Evolutionary conservation across 2,888 invertebrate genomes (phyloP).

Genomic region (Eledona agricola): DNA sequence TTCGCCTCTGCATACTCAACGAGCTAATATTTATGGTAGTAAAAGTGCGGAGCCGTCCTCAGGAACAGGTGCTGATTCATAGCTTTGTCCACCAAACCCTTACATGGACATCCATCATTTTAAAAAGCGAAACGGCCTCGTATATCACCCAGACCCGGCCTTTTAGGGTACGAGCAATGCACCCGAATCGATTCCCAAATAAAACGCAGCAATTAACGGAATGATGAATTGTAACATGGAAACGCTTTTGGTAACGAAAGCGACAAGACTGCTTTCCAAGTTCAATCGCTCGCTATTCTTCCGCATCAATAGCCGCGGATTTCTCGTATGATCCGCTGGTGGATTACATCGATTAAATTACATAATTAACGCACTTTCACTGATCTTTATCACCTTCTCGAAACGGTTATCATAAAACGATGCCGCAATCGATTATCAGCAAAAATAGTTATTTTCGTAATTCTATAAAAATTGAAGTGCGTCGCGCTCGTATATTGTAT

Average conservation of each 20-base stretch:
- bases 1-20: constrained; percentile 3
- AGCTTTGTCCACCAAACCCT: constrained; percentile 25
- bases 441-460: too few species aligned
- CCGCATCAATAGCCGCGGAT: constrained; percentile 14
- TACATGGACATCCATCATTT: constrained; percentile 29
- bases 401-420: too few species aligned
- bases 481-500: too few species aligned
- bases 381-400: too few species aligned
- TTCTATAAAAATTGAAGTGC: too few species aligned
- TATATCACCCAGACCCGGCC: constrained; percentile 20
- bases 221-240: constrained; percentile 3
- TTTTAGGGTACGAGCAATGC: constrained; percentile 18
- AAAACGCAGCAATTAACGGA: constrained; percentile 1
- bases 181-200: constrained; percentile 8
- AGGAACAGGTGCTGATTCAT: constrained; percentile 34
- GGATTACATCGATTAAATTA: too few species aligned
- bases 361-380: too few species aligned
- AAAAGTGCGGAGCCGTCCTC: constrained; percentile 11
- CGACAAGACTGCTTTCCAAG: constrained; percentile 16
- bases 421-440: too few species aligned
- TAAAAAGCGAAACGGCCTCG: constrained; percentile 28
- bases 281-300: constrained; percentile 13
- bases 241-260: constrained; percentile 11
- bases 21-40: constrained; percentile 5
- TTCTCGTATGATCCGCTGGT: constrained; percentile 8